Conservation (phyloP, 2,113 vertebrate genomes). For the Prolemur simus region DNA sequence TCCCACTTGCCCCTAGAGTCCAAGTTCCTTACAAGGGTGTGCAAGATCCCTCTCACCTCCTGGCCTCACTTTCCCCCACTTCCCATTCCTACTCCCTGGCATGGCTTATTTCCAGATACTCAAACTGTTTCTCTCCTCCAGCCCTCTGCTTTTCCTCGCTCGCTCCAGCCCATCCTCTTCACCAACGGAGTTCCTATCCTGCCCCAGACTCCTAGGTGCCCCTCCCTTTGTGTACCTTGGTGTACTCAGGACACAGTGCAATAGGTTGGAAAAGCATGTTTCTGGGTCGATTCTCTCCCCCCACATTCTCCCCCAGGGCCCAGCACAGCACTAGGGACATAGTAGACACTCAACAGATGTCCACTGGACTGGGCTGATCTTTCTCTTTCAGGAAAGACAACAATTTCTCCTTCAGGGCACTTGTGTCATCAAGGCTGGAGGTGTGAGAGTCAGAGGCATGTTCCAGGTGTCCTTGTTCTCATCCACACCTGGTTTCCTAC, state of each 20-base stretch:
- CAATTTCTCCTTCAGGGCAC: neutral
- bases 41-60: neutral
- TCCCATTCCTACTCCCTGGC: neutral
- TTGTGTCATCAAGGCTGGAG: neutral
- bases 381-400: neutral
- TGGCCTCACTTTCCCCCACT: neutral
- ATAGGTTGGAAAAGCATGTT: neutral
- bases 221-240: neutral
- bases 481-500: neutral
- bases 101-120: neutral
- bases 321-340: neutral
- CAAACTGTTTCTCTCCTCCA: neutral
- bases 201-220: neutral
- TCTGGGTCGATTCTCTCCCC: neutral
- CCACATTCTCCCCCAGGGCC: neutral
- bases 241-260: neutral
- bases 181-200: neutral
- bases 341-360: neutral
- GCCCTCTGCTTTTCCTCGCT: neutral
- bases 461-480: neutral
- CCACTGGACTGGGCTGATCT: neutral
- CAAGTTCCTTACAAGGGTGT: slow-evolving; percentile 6
- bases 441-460: neutral
- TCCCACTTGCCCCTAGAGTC: neutral
- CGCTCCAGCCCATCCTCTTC: neutral